These are phyloP conservation scores for Aythya baeri DNA, from an alignment of 2,113 vertebrate genomes.

Conservation along the genomic window DNA sequence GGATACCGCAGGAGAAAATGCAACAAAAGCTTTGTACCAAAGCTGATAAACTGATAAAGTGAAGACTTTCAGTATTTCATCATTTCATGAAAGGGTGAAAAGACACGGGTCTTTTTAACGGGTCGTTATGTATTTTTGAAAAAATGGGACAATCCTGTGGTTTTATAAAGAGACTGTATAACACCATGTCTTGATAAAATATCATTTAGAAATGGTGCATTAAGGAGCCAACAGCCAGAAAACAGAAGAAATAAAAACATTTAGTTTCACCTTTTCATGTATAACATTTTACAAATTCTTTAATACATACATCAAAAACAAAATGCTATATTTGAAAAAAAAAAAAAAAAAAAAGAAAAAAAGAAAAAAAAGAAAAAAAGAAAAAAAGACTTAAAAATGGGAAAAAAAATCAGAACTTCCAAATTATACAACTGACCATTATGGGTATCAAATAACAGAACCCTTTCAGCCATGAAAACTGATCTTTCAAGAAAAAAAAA, in stretches of 20 bases:
- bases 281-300: neutral
- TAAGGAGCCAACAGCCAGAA: neutral
- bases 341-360: too few species aligned
- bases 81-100: neutral
- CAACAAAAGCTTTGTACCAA: neutral
- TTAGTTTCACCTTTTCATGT: too few species aligned
- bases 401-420: neutral
- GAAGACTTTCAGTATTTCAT: neutral
- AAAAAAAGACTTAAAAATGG: too few species aligned
- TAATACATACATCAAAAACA: neutral
- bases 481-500: neutral
- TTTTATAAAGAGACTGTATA: neutral
- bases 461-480: neutral
- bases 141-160: neutral
- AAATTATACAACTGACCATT: neutral
- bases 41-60: neutral
- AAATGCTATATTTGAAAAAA: neutral
- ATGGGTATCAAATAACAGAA: neutral
- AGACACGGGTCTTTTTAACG: neutral
- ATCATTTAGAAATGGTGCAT: neutral
- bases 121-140: too few species aligned
- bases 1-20: neutral
- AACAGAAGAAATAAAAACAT: neutral
- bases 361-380: too few species aligned
- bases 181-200: fast-evolving